phyloP scores from a whole-genome alignment of 2,113 vertebrate species.

The Ciconia boyciana region DNA sequence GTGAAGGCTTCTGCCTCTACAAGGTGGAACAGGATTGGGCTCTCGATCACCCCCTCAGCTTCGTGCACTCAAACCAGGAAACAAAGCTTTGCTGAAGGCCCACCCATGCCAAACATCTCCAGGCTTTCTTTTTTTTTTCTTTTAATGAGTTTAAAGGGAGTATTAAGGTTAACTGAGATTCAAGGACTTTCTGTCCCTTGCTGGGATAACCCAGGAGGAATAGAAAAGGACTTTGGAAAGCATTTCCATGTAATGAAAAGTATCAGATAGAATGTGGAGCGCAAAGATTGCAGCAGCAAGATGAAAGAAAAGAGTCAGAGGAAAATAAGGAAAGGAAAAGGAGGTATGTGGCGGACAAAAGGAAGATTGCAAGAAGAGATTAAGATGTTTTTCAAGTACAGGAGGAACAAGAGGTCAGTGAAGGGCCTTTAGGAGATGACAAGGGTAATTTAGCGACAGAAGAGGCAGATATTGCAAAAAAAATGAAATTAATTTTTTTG shows the following conservation, averaged over 20 bases:
- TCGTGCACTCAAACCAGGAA: neutral
- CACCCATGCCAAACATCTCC: neutral
- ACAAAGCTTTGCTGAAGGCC: neutral
- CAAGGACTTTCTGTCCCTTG: neutral
- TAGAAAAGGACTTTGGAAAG: neutral
- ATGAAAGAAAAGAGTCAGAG: slow-evolving; percentile 34
- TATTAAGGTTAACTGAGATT: neutral
- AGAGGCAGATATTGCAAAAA: slow-evolving; percentile 46
- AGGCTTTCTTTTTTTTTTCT: neutral
- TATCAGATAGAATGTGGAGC: slow-evolving; percentile 15
- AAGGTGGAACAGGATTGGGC: neutral
- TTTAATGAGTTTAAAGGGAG: neutral
- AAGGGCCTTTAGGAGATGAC: slow-evolving; percentile 49
- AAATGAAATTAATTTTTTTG: slow-evolving; percentile 40
- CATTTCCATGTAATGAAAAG: neutral
- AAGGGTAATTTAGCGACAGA: slow-evolving; percentile 57
- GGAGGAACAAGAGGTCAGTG: slow-evolving; percentile 58
- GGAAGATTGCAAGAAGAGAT: slow-evolving; percentile 59
- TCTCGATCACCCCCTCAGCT: neutral
- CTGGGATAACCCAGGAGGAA: neutral
- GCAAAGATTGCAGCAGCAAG: slow-evolving; percentile 35
- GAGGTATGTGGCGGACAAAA: slow-evolving; percentile 42
- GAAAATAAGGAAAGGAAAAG: slow-evolving; percentile 32
- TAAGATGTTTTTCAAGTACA: slow-evolving; percentile 59
- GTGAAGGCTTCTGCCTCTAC: neutral